Base-by-base conservation (phyloP, 2,797 vertebrate species). In the Gallinago nigripennis region DNA sequence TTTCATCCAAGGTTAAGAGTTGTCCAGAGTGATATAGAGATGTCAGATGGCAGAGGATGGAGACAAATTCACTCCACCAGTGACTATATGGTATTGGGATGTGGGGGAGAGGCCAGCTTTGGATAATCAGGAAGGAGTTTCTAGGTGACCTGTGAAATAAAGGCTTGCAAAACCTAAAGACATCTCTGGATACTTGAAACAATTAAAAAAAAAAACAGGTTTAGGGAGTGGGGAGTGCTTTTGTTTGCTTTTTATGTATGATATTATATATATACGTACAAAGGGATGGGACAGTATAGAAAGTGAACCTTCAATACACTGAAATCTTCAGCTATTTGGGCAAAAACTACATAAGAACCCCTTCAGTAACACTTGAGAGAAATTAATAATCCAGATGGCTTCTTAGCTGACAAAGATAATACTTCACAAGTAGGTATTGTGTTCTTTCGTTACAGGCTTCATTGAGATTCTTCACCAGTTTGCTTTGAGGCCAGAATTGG, bases 341-440 rank as follows among this genome's bases (percentile, higher is more conserved):
- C 53, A 50, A 41, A 41, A 78, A 16, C 51, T n/a, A 11, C 46
- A 5, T 37, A 31, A 37, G 30, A 58, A n/a, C 10, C 12, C 20
- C 24, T 75, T 79, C 56, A 48, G 46, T 54, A 64, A n/a, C 18
- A 28, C 27, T 80, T 73, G 6, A 39, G 9, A 35, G 48, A 27
- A 73, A 93, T 83, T 69, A 79, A 48, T 90, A 78, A 82, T 63
- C 37, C 25, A n/a, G 43, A 25, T 35, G 43, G 50, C 39, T 82
- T 80, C 33, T 56, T 68, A 39, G 41, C 56, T 54, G 54, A 31
- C 48, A 39, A 39, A 71, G 39, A 21, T 23, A 48, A 39, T 33
- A 31, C 12, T 66, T 43, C 8, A 28, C 30, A n/a, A 25, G 24
- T 31, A 33, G 58, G 45, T 24, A 8, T 46, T 54, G 54, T 53